Evolutionary conservation across 2,888 invertebrate species (phyloP).

Genomic region (Cephus nigrinus): DNA sequence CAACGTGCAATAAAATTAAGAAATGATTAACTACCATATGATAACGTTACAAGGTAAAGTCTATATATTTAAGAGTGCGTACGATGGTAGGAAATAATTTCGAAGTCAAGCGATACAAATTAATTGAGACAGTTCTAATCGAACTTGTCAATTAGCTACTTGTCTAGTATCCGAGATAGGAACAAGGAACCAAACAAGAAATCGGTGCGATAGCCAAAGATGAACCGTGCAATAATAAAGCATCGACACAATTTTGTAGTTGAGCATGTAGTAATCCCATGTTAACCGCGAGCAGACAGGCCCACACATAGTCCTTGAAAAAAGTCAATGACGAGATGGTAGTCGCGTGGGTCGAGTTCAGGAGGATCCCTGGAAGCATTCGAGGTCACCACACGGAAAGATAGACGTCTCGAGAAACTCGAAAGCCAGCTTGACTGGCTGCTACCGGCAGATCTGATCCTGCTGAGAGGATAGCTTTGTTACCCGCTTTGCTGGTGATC

Average conservation of each 20-base stretch:
- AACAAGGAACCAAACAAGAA: not conserved
- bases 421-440: slow-evolving; percentile 23
- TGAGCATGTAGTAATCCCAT: not conserved
- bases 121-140: not conserved
- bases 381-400: slow-evolving; percentile 26
- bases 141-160: not conserved
- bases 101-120: not conserved
- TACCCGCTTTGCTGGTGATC: slow-evolving; percentile 24
- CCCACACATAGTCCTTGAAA: slow-evolving; percentile 31
- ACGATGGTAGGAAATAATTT: not conserved
- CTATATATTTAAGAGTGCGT: not conserved
- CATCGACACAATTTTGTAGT: not conserved
- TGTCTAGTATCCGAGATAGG: not conserved
- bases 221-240: not conserved
- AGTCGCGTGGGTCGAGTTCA: slow-evolving; percentile 29
- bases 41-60: not conserved
- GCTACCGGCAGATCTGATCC: slow-evolving; percentile 27
- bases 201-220: not conserved
- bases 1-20: not conserved
- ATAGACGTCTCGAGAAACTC: slow-evolving; percentile 27
- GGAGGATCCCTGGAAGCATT: slow-evolving; percentile 21
- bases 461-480: slow-evolving; percentile 22
- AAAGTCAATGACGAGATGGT: slow-evolving; percentile 25
- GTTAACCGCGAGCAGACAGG: not conserved
- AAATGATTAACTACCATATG: not conserved